phyloP scores from a whole-genome alignment of 2,888 invertebrate genomes.

The Leucophenga maculata region DNA sequence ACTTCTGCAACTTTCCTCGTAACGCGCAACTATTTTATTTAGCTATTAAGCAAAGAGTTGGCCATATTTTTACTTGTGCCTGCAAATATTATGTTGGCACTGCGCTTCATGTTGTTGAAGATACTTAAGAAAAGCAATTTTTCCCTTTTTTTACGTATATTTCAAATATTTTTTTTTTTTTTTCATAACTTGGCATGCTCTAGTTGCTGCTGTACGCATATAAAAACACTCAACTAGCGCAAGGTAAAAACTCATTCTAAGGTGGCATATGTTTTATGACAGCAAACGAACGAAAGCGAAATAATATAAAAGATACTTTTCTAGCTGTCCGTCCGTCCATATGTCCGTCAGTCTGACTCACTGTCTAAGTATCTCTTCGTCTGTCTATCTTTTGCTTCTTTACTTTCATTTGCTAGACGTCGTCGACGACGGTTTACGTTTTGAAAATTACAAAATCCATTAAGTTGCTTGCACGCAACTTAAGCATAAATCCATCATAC shows the following conservation, averaged over 20 bases:
- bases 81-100: conserved; percentile 47
- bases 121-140: conserved; percentile 32
- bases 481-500: conserved; percentile 67
- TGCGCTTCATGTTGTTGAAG: conserved; percentile 52
- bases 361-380: too few species aligned
- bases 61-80: conserved; percentile 49
- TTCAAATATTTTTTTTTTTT: conserved; percentile 23
- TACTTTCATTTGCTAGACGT: conserved; percentile 33
- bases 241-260: conserved; percentile 22
- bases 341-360: conserved; percentile 28
- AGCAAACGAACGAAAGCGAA: too few species aligned
- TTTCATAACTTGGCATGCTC: conserved; percentile 62
- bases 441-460: conserved; percentile 65
- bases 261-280: not conserved
- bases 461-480: conserved; percentile 68
- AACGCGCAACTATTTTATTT: not conserved
- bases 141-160: too few species aligned
- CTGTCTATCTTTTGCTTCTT: not conserved
- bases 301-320: not conserved
- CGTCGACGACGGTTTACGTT: conserved; percentile 44
- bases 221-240: conserved; percentile 39
- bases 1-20: too few species aligned
- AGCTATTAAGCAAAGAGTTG: not conserved
- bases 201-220: conserved; percentile 38
- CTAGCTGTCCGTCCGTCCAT: conserved; percentile 18